Conservation (phyloP, 2,888 invertebrate species). For the Psylliodes chrysocephalus region DNA sequence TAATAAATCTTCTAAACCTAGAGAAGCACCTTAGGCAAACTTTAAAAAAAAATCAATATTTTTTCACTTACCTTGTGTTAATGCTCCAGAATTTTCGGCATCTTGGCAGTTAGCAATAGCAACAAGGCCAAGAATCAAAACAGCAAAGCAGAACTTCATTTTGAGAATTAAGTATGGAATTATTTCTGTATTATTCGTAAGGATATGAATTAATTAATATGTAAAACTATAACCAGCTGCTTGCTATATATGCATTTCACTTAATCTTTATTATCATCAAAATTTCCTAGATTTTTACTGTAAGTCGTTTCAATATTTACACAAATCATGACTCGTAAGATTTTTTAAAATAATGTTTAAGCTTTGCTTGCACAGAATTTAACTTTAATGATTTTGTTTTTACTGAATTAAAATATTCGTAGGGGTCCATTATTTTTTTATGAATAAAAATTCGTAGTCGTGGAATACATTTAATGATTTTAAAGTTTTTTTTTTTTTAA, state of each 20-base stretch:
- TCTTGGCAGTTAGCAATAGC: constrained; percentile 7
- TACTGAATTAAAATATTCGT: neutral
- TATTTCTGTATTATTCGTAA: neutral
- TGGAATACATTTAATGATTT: too few relatives aligned
- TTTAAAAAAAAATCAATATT: too few relatives aligned
- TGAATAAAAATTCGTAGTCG: too few relatives aligned
- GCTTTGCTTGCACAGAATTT: neutral
- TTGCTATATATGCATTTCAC: too few relatives aligned
- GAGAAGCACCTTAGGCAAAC: too few relatives aligned
- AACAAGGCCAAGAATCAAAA: constrained; percentile 4
- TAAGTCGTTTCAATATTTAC: neutral
- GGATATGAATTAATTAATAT: neutral
- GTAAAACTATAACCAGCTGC: neutral
- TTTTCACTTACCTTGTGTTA: neutral
- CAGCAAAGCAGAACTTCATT: constrained; percentile 12
- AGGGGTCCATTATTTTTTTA: too few relatives aligned
- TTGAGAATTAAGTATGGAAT: constrained; percentile 2
- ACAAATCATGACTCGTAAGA: neutral
- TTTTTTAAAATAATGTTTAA: neutral
- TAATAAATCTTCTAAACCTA: too few relatives aligned
- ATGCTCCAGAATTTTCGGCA: neutral
- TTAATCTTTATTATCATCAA: neutral
- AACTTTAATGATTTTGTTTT: neutral
- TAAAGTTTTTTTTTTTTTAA: too few relatives aligned
- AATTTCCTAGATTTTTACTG: neutral